Base-by-base conservation (phyloP, 1,140 invertebrate genomes). In the Ctenoplectra terminalis region DNA sequence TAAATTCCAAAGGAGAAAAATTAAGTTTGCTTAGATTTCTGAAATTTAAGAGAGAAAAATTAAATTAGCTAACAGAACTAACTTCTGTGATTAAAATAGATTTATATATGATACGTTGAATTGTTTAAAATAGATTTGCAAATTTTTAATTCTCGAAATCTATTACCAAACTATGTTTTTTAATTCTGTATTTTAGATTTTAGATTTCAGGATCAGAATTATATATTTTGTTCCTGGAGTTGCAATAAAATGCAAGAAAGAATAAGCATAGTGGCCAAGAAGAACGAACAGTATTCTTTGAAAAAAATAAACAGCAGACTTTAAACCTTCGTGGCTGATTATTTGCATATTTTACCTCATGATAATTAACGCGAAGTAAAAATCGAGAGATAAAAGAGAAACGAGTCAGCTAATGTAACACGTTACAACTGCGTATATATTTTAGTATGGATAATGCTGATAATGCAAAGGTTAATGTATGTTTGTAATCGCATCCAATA, bases 401-500 rank as follows among this genome's bases (percentile, higher is more conserved):
- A 75, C 8, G 48, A 67, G 63, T 56, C 23, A 37, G 50, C 13
- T 23, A 52, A 29, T 15, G 31, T 63, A 31, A 69, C 37, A 34
- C 23, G 37, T 75, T 43, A 29, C 23, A n/a, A 34, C 31, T 74
- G n/a, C 17, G 20, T 48, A 58, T 78, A 78, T 48, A 70, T 78
- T 71, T 78, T 71, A 78, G 66, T 78, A 78, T 48, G 40, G 52
- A 78, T 23, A 50, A 50, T 69, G 58, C 31, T 37, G 26, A 64
- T 46, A 40, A 63, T 34, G 37, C 58, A 72, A 63, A 74, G 11
- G 23, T 37, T 40, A 46, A 60, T 78, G 66, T 60, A 71, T 29
- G 60, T 71, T 71, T 70, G 40, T 78, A 71, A 78, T 37, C 34
- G 31, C 58, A 26, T 43, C 26, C 34, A 48, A 46, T n/a, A 34